These are phyloP conservation scores for Habropoda laboriosa DNA, from an alignment of 1,140 invertebrate species.

Conservation along the genomic window DNA sequence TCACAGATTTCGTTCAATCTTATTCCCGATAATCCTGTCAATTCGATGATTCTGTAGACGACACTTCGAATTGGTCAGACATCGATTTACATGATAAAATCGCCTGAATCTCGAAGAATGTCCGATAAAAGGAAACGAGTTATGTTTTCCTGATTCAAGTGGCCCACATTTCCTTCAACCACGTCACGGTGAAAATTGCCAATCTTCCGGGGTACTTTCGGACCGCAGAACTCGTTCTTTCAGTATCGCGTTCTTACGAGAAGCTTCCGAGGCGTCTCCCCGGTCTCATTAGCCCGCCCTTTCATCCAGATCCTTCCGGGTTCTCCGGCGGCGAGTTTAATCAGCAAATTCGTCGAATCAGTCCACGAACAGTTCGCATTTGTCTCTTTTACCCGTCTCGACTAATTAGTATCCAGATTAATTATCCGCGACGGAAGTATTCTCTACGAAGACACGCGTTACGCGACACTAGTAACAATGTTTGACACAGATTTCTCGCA, in stretches of 20 bases:
- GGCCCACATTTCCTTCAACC: not conserved
- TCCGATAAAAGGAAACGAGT: not conserved
- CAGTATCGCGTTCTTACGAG: conserved; percentile 4
- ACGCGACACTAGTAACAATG: not conserved
- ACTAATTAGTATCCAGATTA: conserved; percentile 40
- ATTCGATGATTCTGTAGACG: too few species aligned
- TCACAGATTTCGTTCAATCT: too few species aligned
- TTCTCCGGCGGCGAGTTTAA: conserved; percentile 28
- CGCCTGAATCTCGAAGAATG: not conserved
- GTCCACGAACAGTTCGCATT: not conserved
- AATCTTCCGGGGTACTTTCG: not conserved
- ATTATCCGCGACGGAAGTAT: conserved; percentile 13
- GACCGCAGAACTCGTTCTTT: not conserved
- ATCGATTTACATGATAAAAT: too few species aligned
- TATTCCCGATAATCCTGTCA: too few species aligned
- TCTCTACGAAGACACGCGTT: not conserved
- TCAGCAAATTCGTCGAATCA: conserved; percentile 29
- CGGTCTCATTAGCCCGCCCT: conserved; percentile 27
- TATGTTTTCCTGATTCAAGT: not conserved
- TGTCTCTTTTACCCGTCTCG: not conserved
- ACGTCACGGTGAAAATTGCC: not conserved
- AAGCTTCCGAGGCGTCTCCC: conserved; percentile 18
- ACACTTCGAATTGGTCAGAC: too few species aligned
- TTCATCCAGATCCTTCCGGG: conserved; percentile 22
- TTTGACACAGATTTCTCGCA: not conserved